A percentile compares a stretch with the other conserved stretches of the same genome.
These are phyloP conservation scores for Tenualosa thibaudeaui DNA, from an alignment of 2,797 vertebrate genomes.

Conservation along the genomic window DNA sequence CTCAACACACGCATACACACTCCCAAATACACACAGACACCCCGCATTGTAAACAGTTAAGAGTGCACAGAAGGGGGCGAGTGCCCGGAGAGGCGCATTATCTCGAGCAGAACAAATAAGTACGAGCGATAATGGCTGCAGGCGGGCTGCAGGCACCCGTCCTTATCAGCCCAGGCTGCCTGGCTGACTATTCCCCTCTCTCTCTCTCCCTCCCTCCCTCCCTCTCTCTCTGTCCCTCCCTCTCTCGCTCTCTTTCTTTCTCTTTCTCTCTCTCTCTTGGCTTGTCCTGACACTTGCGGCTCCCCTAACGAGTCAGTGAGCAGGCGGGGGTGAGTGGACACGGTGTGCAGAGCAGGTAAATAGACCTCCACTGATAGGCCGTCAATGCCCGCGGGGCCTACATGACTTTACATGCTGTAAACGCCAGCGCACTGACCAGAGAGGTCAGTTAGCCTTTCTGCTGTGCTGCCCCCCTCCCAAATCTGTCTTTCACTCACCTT, in stretches of 20 bases:
- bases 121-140: constrained; percentile 74
- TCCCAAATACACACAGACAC: not conserved
- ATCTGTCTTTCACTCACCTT: not conserved
- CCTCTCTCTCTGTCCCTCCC: not conserved
- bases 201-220: not conserved
- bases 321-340: constrained; percentile 15
- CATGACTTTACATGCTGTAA: constrained; percentile 49
- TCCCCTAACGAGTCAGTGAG: constrained; percentile 67
- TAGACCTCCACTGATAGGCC: constrained; percentile 69
- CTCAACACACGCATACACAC: not conserved
- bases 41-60: constrained; percentile 70
- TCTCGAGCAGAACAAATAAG: constrained; percentile 75
- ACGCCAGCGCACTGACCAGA: constrained; percentile 48
- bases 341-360: constrained; percentile 66
- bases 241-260: not conserved
- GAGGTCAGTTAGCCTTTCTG: constrained; percentile 45
- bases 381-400: constrained; percentile 44
- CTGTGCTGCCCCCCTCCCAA: not conserved
- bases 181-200: constrained; percentile 47
- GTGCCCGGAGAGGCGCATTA: constrained; percentile 68
- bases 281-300: constrained; percentile 68
- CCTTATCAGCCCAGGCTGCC: constrained; percentile 68
- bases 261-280: constrained; percentile 25
- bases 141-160: constrained; percentile 73
- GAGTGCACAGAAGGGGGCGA: constrained; percentile 33